These are phyloP conservation scores for Lithophane socia DNA, from an alignment of 2,888 invertebrate genomes.

Conservation along the genomic window DNA sequence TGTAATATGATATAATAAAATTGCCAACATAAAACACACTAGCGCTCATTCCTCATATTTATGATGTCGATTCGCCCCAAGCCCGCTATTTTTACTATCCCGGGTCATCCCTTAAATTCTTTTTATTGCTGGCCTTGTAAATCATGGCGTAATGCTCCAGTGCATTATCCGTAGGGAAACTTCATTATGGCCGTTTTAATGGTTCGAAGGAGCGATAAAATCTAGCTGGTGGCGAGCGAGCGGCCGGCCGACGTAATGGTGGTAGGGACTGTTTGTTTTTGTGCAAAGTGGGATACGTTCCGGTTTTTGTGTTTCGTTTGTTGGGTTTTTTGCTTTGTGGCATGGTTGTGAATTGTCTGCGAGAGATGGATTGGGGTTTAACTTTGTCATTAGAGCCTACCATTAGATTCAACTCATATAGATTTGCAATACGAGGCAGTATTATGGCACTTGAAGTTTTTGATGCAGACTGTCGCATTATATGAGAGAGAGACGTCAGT, in stretches of 20 bases:
- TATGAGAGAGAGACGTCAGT: too few relatives aligned
- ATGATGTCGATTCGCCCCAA: conserved; percentile 79
- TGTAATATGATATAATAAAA: conserved; percentile 80
- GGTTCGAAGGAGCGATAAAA: conserved; percentile 90
- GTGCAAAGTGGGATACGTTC: conserved; percentile 59
- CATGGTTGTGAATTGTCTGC: background rate
- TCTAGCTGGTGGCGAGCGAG: conserved; percentile 83
- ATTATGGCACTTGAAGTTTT: too few relatives aligned
- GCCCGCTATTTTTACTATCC: conserved; percentile 83
- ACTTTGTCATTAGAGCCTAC: too few relatives aligned
- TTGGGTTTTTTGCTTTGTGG: background rate
- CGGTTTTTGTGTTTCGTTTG: conserved; percentile 18
- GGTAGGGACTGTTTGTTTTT: conserved; percentile 67
- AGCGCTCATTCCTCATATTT: conserved; percentile 87
- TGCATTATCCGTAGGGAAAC: conserved; percentile 89
- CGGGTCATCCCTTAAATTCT: conserved; percentile 90
- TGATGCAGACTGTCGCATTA: too few relatives aligned
- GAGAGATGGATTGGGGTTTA: too few relatives aligned
- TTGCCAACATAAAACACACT: conserved; percentile 73
- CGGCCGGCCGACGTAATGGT: conserved; percentile 73
- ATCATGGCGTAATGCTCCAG: conserved; percentile 90
- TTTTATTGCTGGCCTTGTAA: conserved; percentile 90
- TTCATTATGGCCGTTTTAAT: conserved; percentile 91
- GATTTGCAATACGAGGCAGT: too few relatives aligned
- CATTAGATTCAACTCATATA: too few relatives aligned